Percentiles rank a stretch among this genome's conserved stretches.
phyloP scores from a whole-genome alignment of 1,140 invertebrate species.

The Nylanderia fulva region DNA sequence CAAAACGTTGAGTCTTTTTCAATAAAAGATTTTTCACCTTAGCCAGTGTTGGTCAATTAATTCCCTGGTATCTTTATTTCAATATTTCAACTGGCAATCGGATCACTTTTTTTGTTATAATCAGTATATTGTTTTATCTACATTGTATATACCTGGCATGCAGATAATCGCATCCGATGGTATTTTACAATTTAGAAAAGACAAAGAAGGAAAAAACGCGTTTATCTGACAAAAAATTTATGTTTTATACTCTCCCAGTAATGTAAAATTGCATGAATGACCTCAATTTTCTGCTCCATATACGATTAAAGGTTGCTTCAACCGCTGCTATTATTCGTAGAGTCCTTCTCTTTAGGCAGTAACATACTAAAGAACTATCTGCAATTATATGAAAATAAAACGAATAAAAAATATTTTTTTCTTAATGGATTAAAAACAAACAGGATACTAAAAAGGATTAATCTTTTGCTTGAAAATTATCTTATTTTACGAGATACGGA shows the following conservation, averaged over 20 bases:
- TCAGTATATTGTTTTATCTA: not conserved
- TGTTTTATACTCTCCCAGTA: not conserved
- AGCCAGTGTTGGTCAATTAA: too few species aligned
- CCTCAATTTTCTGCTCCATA: conserved; percentile 35
- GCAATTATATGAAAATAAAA: not conserved
- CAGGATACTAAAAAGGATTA: not conserved
- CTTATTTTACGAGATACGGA: not conserved
- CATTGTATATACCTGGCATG: not conserved
- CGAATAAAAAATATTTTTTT: not conserved
- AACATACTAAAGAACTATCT: not conserved
- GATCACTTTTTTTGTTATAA: too few species aligned
- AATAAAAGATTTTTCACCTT: too few species aligned
- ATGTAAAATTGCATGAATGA: conserved; percentile 2
- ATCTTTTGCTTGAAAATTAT: not conserved
- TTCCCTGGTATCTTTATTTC: too few species aligned
- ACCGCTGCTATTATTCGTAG: not conserved
- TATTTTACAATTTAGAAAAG: conserved; percentile 23
- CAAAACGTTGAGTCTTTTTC: too few species aligned
- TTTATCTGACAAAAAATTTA: conserved; percentile 11
- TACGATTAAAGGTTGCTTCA: conserved; percentile 5
- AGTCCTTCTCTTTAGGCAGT: not conserved
- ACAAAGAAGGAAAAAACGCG: not conserved
- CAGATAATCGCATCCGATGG: not conserved
- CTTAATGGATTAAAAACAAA: not conserved
- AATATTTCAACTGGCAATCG: too few species aligned